A percentile compares a stretch with the other conserved stretches of the same genome.
These are phyloP conservation scores for Phyllotreta striolata DNA, from an alignment of 2,888 invertebrate genomes.

Conservation along the genomic window DNA sequence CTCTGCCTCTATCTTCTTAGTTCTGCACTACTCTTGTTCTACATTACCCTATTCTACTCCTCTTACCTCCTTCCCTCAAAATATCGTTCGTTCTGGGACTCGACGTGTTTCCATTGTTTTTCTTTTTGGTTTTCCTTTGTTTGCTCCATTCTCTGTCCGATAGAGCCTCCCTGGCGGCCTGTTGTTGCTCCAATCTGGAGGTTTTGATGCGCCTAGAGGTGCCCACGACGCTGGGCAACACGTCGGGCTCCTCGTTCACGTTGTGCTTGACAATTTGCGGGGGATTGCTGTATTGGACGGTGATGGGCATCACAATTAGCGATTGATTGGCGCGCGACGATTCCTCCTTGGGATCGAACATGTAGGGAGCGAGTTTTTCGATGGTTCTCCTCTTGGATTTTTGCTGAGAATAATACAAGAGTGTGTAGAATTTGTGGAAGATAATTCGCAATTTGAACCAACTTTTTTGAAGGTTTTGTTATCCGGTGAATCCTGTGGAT, in stretches of 20 bases:
- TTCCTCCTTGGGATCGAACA: conserved; percentile 36
- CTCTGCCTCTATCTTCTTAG: no score
- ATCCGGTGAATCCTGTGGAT: background rate
- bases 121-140: conserved; percentile 5
- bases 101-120: conserved; percentile 1
- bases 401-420: background rate
- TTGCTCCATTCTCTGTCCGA: no score
- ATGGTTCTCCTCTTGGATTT: conserved; percentile 18
- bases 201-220: background rate
- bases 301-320: conserved; percentile 50
- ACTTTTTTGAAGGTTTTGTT: background rate
- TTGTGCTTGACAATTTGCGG: conserved; percentile 15
- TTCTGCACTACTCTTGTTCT: no score
- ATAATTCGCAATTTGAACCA: background rate
- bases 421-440: no score
- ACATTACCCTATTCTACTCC: no score
- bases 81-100: background rate
- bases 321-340: conserved; percentile 24
- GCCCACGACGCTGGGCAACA: background rate
- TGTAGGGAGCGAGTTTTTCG: conserved; percentile 38
- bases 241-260: background rate
- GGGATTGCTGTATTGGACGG: conserved; percentile 48
- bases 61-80: no score
- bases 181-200: no score
- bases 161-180: no score